Base-by-base conservation (phyloP, 2,797 vertebrate genomes). In the Enteromius argenteus region DNA sequence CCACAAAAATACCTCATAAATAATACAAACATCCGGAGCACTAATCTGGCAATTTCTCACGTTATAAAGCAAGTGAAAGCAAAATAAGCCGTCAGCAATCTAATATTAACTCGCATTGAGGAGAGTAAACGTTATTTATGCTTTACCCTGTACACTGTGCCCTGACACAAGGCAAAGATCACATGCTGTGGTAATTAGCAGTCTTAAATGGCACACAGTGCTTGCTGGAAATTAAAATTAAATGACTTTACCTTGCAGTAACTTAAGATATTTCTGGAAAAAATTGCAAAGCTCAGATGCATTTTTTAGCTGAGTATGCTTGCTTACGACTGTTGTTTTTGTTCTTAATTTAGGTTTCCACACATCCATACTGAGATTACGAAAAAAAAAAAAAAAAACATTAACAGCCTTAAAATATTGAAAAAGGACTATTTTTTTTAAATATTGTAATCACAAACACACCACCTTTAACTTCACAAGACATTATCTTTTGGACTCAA, bases 181-280 rank as follows among this genome's bases (percentile, higher is more conserved):
- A 74, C 80, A 74, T 64, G 27, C 44, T 66, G 80, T 27, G 60
- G 21, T 27, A 19, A 66, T 39, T 37, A 21, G 30, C 14, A 14
- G 44, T 60, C 68, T 27, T 81, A 81, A 72, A 71, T 81, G 51
- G 23, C 17, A 58, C 23, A 21, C 32, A 80, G 67, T 14, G 67
- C 79, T 80, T 71, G 37, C 51, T 69, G 37, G 17, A 53, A 44
- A 81, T 60, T 35, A 6, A 10, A 71, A 39, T 79, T 46, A 46
- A 44, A 81, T 44, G 17, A 71, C 17, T 71, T 58, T 5, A 58
- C 2, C 17, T 44, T 44, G 17, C 10, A n/a, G 67, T 32, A 17
- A 32, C 42, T 77, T 62, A 10, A 77, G 1, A 60, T 7, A 37
- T 17, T 35, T 60, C 11, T 17, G 8, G 8, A 60, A 58, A 30